Conservation (phyloP, 2,113 vertebrate genomes). For the Axis porcinus region DNA sequence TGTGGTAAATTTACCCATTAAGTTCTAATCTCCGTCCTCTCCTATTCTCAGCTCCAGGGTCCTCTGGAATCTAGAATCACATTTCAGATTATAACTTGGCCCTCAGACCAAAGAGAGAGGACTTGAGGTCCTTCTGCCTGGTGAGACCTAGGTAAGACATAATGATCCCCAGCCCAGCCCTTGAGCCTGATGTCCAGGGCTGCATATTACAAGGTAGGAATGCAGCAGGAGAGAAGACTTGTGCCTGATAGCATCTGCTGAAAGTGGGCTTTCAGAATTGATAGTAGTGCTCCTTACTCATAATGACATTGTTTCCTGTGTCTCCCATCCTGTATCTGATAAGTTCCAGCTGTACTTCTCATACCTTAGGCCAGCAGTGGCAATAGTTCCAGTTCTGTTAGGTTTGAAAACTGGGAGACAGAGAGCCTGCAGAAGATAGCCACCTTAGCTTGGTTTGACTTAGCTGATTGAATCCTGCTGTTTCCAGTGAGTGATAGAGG, state of each 20-base stretch:
- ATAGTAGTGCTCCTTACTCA: not conserved
- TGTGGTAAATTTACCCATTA: not conserved
- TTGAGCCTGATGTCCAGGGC: not conserved
- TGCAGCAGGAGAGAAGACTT: not conserved
- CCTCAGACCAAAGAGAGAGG: not conserved
- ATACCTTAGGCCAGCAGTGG: not conserved
- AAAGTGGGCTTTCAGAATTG: not conserved
- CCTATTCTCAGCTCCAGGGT: not conserved
- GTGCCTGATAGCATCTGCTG: not conserved
- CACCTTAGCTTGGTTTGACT: not conserved
- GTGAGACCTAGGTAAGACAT: not conserved
- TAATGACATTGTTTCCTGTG: not conserved
- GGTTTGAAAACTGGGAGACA: not conserved
- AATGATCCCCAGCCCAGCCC: not conserved
- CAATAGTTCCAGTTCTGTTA: not conserved
- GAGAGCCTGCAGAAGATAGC: not conserved
- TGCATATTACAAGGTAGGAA: not conserved
- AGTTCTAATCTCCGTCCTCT: not conserved
- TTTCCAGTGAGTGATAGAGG: not conserved
- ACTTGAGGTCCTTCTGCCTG: not conserved
- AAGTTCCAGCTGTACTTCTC: not conserved
- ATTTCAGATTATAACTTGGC: slow-evolving; percentile 20
- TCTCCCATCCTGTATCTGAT: not conserved
- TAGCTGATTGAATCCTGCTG: not conserved
- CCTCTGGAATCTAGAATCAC: not conserved